Evolutionary conservation across 1,140 invertebrate species (phyloP).

Genomic region (Elymnias hypermnestra): DNA sequence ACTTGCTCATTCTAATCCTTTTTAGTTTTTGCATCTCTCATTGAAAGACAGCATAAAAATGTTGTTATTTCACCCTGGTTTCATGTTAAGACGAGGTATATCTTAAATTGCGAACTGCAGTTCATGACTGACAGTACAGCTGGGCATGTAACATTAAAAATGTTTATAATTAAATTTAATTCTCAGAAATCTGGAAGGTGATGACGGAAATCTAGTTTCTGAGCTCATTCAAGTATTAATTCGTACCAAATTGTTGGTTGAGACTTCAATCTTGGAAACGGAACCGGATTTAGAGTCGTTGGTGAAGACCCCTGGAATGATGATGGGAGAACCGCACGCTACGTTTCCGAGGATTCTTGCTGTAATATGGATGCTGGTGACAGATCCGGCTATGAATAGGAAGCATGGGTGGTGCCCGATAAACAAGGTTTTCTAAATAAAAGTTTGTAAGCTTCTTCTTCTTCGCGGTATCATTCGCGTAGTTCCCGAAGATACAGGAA

Average conservation of each 20-base stretch:
- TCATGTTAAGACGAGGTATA: no score
- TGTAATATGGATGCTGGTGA: slow-evolving; percentile 52
- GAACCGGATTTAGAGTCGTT: slow-evolving; percentile 50
- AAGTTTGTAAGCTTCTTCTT: no score
- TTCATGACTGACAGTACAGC: no score
- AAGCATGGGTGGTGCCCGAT: slow-evolving; percentile 57
- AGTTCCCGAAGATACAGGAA: no score
- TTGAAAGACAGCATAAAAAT: no score
- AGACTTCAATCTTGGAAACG: slow-evolving; percentile 41
- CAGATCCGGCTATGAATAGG: slow-evolving; percentile 31
- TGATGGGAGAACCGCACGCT: slow-evolving; percentile 53
- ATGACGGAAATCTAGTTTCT: slow-evolving; percentile 37
- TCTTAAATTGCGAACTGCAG: no score
- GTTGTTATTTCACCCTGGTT: no score
- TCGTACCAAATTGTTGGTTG: slow-evolving; percentile 43
- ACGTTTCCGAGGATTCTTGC: slow-evolving; percentile 55
- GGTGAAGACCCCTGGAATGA: slow-evolving; percentile 45
- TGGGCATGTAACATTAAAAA: no score
- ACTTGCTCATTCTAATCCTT: no score
- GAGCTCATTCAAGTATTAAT: slow-evolving; percentile 41
- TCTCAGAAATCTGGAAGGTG: slow-evolving; percentile 51
- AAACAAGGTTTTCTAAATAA: slow-evolving; percentile 40
- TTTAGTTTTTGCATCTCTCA: no score
- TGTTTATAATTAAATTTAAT: background rate
- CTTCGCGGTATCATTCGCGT: no score